Evolutionary conservation across 2,113 vertebrate genomes (phyloP), one percentile per base, ranked within the genome.

Genomic region (Bubo scandiacus): DNA sequence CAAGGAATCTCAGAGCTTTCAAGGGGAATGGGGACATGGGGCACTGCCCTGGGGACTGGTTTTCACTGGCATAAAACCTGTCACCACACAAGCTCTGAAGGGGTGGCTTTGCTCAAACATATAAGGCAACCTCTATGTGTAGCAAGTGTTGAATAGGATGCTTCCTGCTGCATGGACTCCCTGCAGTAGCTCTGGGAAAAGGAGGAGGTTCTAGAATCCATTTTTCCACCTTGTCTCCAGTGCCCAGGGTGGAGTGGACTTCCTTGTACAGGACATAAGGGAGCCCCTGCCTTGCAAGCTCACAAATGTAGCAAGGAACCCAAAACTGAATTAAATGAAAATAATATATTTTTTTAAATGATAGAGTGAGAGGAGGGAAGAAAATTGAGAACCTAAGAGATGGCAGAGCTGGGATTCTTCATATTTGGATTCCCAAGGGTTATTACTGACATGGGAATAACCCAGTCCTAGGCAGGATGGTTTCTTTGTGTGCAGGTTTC

Each of bases 231-330:
- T 22, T 36, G 20, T 65, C 10, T 34, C 43, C 32, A 25, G 30
- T 19, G 25, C 7, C 27, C 12, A 12, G 27, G 20, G 3, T 30
- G 7, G 36, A 67, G 36, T 19, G 11, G 7, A 42, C 9, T 36
- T 47, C 10, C 12, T 26, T 6, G 13, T 23, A 26, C 30, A 81
- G 40, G 27, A 26, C 3, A 7, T 2, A 4, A 59, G 61, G 10
- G 29, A 87, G 2, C 5, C 21, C 5, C 10, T 72, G 25, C 42
- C 19, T 29, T 62, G 18, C 25, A 49, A 57, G 40, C 21, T 68
- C 12, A 21, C 0, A 0, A 38, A 42, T 4, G 4, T 0, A 36
- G 32, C 0, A 1, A 86, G 67, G 49, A 63, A 10, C 9, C 7
- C 29, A 18, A 58, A 85, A n/a, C 6, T 21, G 23, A 54, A 65